These are phyloP conservation scores for Sebastes steindachneri DNA, from an alignment of 2,797 vertebrate species.

Conservation along the genomic window DNA sequence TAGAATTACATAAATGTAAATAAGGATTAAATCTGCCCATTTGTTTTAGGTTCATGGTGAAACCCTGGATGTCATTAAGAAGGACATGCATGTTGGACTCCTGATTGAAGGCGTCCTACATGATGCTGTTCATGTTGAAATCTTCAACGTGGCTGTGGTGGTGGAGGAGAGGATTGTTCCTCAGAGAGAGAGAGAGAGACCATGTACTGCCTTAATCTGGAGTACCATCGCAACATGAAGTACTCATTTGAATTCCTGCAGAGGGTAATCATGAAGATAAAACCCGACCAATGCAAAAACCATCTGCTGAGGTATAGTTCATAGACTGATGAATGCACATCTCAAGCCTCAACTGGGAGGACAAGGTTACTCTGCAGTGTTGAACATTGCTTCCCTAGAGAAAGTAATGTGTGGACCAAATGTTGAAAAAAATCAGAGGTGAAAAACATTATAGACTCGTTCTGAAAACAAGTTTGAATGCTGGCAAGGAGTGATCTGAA, in stretches of 20 bases:
- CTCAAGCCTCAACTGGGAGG: neutral
- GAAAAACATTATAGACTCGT: neutral
- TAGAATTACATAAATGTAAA: neutral
- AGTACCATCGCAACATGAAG: neutral
- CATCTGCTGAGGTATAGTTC: neutral
- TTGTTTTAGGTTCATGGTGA: neutral
- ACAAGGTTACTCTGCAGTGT: neutral
- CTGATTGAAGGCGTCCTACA: neutral
- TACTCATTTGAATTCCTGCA: neutral
- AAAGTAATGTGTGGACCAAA: neutral
- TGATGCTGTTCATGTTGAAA: neutral
- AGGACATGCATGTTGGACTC: neutral
- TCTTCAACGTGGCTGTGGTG: neutral
- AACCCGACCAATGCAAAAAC: neutral
- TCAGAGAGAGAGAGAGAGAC: neutral
- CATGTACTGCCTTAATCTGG: neutral
- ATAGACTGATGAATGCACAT: neutral
- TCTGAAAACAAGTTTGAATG: neutral
- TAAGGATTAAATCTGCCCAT: neutral
- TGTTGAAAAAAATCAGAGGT: neutral
- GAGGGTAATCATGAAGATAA: neutral
- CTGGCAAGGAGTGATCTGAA: neutral
- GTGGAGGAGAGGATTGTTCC: neutral
- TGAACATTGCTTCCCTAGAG: neutral
- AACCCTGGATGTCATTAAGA: neutral